phyloP scores from a whole-genome alignment of 2,888 invertebrate species.

The Oligia latruncula region DNA sequence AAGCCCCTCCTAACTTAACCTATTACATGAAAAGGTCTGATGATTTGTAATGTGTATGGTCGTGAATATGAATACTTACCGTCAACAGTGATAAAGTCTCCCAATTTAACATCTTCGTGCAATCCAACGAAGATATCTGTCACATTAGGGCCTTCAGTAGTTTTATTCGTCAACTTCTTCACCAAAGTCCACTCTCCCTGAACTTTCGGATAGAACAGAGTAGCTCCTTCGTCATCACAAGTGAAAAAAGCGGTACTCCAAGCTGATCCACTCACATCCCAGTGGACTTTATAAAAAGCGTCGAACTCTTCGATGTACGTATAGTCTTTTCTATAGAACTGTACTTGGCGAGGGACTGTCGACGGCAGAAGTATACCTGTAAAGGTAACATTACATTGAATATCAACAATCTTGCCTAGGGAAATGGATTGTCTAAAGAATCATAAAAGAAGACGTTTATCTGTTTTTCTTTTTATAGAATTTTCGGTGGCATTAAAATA shows the following conservation, averaged over 20 bases:
- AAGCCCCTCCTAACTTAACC: no score
- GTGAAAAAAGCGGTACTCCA: slow-evolving; percentile 70
- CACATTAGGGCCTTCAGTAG: slow-evolving; percentile 55
- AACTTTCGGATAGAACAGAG: slow-evolving; percentile 71
- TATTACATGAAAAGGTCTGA: neutral
- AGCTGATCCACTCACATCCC: slow-evolving; percentile 56
- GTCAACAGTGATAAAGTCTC: slow-evolving; percentile 68
- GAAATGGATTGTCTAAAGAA: neutral
- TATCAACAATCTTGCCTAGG: neutral
- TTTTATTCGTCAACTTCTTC: slow-evolving; percentile 59
- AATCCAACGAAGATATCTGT: slow-evolving; percentile 72
- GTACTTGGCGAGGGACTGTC: slow-evolving; percentile 55
- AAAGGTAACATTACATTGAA: slow-evolving; percentile 7
- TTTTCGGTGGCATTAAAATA: neutral
- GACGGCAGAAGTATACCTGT: slow-evolving; percentile 54
- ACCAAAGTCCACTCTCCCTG: slow-evolving; percentile 71
- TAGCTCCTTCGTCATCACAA: slow-evolving; percentile 74
- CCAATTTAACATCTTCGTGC: slow-evolving; percentile 70
- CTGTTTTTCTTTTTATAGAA: neutral
- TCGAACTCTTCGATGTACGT: slow-evolving; percentile 71
- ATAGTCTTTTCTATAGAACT: slow-evolving; percentile 75
- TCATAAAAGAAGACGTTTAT: neutral
- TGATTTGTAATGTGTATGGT: neutral
- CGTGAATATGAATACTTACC: slow-evolving; percentile 63
- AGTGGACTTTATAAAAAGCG: slow-evolving; percentile 76